Percentiles rank a stretch among this genome's conserved stretches.
phyloP scores from a whole-genome alignment of 2,113 vertebrate species.

The Mus spicilegus region DNA sequence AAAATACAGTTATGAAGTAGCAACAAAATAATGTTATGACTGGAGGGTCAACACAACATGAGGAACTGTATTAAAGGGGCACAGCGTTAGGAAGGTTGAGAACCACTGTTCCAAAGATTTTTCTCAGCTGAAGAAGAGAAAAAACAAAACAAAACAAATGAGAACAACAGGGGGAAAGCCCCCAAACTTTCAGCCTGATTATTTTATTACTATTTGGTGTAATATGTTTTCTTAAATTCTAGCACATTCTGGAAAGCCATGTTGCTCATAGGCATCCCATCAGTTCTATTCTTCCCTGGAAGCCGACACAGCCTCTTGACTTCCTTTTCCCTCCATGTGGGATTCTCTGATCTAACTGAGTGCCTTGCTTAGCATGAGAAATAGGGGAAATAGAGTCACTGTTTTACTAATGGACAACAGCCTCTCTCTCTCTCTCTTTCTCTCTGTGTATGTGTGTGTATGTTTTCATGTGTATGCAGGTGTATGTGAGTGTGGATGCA shows the following conservation, averaged over 20 bases:
- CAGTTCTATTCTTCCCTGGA: background rate
- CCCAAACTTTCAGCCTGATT: background rate
- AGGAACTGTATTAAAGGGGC: background rate
- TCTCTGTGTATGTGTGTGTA: background rate
- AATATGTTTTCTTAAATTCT: background rate
- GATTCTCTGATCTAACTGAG: background rate
- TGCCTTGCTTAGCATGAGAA: background rate
- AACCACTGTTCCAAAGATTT: background rate
- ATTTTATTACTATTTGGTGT: background rate
- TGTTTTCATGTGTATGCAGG: background rate
- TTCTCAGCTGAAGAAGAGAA: background rate
- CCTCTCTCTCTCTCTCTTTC: no score
- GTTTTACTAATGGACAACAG: background rate
- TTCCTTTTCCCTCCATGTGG: no score
- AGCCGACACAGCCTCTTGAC: rapidly evolving
- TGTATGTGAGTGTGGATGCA: background rate
- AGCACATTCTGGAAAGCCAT: background rate
- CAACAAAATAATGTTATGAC: background rate
- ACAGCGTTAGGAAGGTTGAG: background rate
- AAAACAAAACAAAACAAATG: background rate
- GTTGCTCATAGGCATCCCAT: rapidly evolving
- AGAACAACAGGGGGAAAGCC: background rate
- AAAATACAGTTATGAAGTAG: background rate
- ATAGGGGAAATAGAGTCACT: background rate
- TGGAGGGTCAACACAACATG: background rate